Evolutionary conservation across 1,140 invertebrate genomes (phyloP).

Genomic region (Heliconius himera): DNA sequence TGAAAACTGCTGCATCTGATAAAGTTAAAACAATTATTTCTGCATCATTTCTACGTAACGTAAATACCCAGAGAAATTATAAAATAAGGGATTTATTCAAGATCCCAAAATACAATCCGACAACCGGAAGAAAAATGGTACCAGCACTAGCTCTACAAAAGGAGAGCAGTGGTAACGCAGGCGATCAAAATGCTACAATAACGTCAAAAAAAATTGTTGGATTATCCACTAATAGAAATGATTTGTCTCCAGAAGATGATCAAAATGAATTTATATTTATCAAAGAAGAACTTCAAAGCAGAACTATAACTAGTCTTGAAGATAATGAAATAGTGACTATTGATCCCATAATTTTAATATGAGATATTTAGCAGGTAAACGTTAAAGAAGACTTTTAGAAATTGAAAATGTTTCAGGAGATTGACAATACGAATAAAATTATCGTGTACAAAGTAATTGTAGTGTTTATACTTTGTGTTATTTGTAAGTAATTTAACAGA

Average conservation of each 20-base stretch:
- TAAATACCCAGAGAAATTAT: no score
- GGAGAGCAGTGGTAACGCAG: not conserved
- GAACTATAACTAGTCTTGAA: not conserved
- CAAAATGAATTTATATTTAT: not conserved
- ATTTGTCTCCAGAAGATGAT: not conserved
- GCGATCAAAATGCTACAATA: not conserved
- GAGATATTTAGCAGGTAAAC: not conserved
- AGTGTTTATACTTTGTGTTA: no score
- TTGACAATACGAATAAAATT: no score
- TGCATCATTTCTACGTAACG: not conserved
- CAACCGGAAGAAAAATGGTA: not conserved
- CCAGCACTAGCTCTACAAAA: not conserved
- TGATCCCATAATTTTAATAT: not conserved
- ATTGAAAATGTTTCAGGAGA: no score
- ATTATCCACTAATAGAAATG: not conserved
- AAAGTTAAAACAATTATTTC: not conserved
- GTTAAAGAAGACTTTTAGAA: no score
- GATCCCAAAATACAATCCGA: not conserved
- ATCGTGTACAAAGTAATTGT: no score
- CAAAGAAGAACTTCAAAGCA: not conserved
- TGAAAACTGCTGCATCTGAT: slow-evolving; percentile 1
- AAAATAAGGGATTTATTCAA: not conserved
- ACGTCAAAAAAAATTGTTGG: not conserved
- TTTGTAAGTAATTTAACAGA: not conserved
- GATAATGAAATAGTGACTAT: not conserved